Base-by-base conservation (phyloP, 2,888 invertebrate genomes). In the Troides oblongomaculatus region DNA sequence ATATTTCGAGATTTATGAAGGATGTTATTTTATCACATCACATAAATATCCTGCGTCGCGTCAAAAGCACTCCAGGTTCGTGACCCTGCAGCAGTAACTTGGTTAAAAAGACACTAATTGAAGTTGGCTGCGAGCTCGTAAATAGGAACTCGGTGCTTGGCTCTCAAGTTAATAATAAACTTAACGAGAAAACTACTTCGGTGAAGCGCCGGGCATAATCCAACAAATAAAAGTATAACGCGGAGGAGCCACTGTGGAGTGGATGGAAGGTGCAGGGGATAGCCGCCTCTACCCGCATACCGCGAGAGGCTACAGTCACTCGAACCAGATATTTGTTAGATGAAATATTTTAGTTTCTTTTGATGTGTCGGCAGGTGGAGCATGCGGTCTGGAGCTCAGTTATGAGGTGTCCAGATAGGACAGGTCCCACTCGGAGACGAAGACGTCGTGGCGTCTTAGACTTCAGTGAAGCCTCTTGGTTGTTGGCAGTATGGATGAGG, bases 91-190 rank as follows among this genome's bases (percentile, higher is more conserved):
- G 66, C n/a, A 39, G 23, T 58, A 66, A 66, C 36, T 63, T 30
- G 23, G 58, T 70, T 66, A 70, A 62, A 63, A 62, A 62, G 69
- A 57, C 50, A 65, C 56, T 62, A 66, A 66, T 70, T 66, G 66
- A 62, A 66, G 58, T 62, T 59, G 53, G 57, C 46, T 18, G 62
- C 50, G 21, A 25, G 18, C 53, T 62, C 36, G 62, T 59, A 59
- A 63, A 66, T 53, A 62, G 66, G 46, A 59, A 63, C 39, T 62
- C 62, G 46, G 61, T 58, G 65, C 46, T 36, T 56, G 66, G 21
- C 39, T 58, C 64, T 69, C 57, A 69, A 69, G 69, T 69, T 69
- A 69, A 65, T 65, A 69, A 69, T 69, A 69, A 69, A 69, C 46
- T 65, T 69, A 69, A 69, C 58, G 62, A 63, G 66, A 56, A 69